Evolutionary conservation across 2,113 vertebrate genomes (phyloP).

Genomic region (Leucoraja erinaceus): DNA sequence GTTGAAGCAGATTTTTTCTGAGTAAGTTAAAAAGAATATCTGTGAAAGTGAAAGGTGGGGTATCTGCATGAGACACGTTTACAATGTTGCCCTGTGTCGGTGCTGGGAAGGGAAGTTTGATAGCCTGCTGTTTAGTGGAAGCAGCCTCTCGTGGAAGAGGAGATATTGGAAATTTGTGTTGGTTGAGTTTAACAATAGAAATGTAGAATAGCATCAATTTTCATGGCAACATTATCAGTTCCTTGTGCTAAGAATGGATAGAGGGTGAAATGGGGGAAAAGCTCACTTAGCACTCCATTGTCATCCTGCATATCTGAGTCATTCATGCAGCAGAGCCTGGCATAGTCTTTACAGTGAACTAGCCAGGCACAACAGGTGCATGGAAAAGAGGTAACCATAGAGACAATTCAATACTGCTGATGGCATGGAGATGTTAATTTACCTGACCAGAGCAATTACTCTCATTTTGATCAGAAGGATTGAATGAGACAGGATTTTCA

Average conservation of each 20-base stretch:
- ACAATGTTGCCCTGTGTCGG: background rate
- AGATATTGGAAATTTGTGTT: background rate
- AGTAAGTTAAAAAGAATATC: background rate
- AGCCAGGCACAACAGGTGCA: background rate
- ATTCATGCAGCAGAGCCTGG: background rate
- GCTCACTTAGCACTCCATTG: background rate
- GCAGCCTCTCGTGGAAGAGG: background rate
- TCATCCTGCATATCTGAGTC: background rate
- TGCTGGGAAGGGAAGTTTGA: no score
- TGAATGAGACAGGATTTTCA: background rate
- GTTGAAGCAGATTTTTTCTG: background rate
- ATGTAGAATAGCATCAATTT: background rate
- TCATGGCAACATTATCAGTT: background rate
- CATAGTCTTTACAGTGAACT: background rate
- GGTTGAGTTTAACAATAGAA: background rate
- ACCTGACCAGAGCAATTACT: slow-evolving; percentile 34
- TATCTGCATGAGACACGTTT: background rate
- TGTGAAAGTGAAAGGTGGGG: background rate
- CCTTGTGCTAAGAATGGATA: background rate
- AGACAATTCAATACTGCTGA: background rate
- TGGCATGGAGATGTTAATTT: background rate
- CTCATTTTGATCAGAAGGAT: slow-evolving; percentile 22
- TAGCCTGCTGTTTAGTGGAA: background rate
- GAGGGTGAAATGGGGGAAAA: background rate
- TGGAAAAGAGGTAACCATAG: background rate